These are phyloP conservation scores for Heterohyrax brucei DNA, from an alignment of 2,797 vertebrate genomes.

Conservation along the genomic window DNA sequence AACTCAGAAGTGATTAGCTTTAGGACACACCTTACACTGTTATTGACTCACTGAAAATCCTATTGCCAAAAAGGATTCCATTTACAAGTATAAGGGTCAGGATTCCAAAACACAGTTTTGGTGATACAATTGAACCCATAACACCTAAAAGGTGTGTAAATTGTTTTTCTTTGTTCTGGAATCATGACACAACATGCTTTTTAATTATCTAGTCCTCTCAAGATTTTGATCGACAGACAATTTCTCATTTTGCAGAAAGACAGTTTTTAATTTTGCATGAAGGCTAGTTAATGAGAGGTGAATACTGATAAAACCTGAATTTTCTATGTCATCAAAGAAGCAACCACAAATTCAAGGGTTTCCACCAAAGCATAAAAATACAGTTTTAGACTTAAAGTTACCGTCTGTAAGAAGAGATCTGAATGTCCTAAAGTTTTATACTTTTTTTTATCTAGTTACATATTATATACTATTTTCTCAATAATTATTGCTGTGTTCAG, in stretches of 20 bases:
- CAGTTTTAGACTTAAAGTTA: conserved; percentile 25
- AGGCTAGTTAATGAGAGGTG: background rate
- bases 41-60: background rate
- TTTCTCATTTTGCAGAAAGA: background rate
- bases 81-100: background rate
- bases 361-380: conserved; percentile 15
- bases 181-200: background rate
- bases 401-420: background rate
- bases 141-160: conserved; percentile 7
- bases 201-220: background rate
- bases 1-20: background rate
- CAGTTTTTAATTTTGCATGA: background rate
- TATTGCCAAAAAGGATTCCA: background rate
- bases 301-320: background rate
- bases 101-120: background rate
- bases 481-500: background rate
- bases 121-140: background rate
- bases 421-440: background rate
- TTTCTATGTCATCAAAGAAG: background rate
- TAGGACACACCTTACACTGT: background rate
- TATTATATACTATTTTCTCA: background rate
- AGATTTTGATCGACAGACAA: background rate
- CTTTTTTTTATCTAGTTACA: background rate
- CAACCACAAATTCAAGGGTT: conserved; percentile 11
- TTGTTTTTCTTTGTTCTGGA: conserved; percentile 30